Percentiles rank a stretch among this genome's conserved stretches.
Conservation (phyloP, 2,113 vertebrate species). For the Amazona guildingii region DNA sequence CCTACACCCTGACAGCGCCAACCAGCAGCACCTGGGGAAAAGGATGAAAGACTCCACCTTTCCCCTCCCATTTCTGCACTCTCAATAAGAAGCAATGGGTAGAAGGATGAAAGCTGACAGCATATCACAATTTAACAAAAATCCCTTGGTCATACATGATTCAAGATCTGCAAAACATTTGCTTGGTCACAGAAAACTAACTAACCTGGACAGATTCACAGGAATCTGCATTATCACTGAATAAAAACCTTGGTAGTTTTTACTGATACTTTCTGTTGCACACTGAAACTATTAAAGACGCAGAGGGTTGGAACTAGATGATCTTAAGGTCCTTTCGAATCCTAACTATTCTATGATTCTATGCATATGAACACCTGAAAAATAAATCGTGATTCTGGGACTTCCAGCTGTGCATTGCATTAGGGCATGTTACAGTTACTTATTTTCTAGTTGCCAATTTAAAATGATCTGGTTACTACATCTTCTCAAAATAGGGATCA, state of each 20-base stretch:
- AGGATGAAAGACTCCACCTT: neutral
- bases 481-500: neutral
- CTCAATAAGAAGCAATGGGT: neutral
- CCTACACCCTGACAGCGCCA: neutral
- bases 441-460: neutral
- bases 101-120: neutral
- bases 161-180: neutral
- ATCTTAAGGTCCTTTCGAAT: neutral
- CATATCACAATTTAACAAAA: neutral
- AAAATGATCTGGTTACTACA: neutral
- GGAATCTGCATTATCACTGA: neutral
- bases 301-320: neutral
- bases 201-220: neutral
- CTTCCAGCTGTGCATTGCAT: neutral
- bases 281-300: neutral
- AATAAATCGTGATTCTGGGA: neutral
- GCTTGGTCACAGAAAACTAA: neutral
- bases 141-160: neutral
- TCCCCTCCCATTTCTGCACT: neutral
- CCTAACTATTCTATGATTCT: neutral
- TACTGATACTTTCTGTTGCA: neutral
- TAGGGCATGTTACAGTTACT: neutral
- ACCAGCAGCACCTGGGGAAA: neutral
- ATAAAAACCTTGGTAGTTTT: neutral
- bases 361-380: neutral